Evolutionary conservation across 2,113 vertebrate genomes (phyloP).

Genomic region (Regulus satrapa): DNA sequence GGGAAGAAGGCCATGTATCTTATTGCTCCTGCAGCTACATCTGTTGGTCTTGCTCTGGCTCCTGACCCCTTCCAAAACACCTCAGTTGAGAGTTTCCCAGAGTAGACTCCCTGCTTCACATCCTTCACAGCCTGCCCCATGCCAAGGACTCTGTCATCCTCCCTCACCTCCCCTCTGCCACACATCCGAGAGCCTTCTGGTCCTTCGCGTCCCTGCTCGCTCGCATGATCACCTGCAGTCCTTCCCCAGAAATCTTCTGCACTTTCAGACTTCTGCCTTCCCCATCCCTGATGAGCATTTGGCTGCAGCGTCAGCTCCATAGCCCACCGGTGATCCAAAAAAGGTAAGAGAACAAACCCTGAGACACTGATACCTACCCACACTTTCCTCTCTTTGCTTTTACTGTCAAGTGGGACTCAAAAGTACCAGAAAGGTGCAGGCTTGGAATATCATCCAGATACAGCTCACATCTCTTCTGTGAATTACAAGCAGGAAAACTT

Average conservation of each 20-base stretch:
- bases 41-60: background rate
- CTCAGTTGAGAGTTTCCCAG: background rate
- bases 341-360: background rate
- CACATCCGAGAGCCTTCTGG: accelerated
- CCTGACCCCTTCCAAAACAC: background rate
- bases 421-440: background rate
- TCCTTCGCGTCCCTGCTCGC: accelerated
- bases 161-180: background rate
- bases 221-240: accelerated
- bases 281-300: background rate
- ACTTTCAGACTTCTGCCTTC: background rate
- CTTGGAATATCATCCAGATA: background rate
- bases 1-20: background rate
- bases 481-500: background rate
- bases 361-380: background rate
- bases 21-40: background rate
- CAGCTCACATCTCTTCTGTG: background rate
- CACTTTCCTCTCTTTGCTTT: background rate
- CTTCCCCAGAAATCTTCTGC: background rate
- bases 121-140: background rate
- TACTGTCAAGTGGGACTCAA: background rate
- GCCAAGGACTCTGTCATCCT: background rate
- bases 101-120: accelerated
- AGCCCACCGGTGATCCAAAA: background rate
- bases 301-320: background rate